Evolutionary conservation across 1,140 invertebrate genomes (phyloP).

Genomic region (Drosophila parabipectinata): DNA sequence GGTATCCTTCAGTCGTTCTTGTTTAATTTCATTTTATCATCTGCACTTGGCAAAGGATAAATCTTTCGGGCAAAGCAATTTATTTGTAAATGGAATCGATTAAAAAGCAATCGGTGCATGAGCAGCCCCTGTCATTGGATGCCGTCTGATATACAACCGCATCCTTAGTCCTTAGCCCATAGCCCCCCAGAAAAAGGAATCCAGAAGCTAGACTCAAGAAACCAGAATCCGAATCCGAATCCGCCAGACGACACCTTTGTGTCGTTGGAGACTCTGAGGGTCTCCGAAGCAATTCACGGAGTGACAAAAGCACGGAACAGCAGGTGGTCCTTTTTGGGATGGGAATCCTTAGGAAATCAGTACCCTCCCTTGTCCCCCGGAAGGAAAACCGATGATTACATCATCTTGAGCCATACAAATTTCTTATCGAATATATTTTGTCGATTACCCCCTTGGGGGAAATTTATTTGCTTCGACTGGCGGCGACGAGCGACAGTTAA

Average conservation of each 20-base stretch:
- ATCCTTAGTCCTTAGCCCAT: not conserved
- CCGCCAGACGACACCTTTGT: conserved; percentile 77
- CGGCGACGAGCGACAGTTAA: conserved; percentile 75
- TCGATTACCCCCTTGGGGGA: conserved; percentile 84
- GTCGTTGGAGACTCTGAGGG: conserved; percentile 45
- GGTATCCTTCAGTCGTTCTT: too few species aligned
- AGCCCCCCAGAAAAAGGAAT: not conserved
- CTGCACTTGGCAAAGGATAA: conserved; percentile 61
- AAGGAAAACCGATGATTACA: conserved; percentile 75
- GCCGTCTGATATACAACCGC: conserved; percentile 34
- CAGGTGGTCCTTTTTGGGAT: conserved; percentile 34
- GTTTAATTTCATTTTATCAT: too few species aligned
- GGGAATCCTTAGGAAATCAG: conserved; percentile 56
- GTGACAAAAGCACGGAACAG: conserved; percentile 62
- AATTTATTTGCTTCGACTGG: conserved; percentile 83
- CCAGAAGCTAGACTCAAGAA: conserved; percentile 3
- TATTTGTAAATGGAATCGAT: conserved; percentile 84
- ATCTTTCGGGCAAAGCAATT: conserved; percentile 77
- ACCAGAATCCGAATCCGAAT: conserved; percentile 27
- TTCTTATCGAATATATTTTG: conserved; percentile 82
- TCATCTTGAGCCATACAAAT: conserved; percentile 73
- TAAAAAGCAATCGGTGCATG: conserved; percentile 83
- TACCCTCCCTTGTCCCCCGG: conserved; percentile 24
- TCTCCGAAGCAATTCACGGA: conserved; percentile 74
- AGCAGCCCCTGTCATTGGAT: conserved; percentile 41